phyloP scores from a whole-genome alignment of 2,797 vertebrate genomes.

The Centropyge bicolor region DNA sequence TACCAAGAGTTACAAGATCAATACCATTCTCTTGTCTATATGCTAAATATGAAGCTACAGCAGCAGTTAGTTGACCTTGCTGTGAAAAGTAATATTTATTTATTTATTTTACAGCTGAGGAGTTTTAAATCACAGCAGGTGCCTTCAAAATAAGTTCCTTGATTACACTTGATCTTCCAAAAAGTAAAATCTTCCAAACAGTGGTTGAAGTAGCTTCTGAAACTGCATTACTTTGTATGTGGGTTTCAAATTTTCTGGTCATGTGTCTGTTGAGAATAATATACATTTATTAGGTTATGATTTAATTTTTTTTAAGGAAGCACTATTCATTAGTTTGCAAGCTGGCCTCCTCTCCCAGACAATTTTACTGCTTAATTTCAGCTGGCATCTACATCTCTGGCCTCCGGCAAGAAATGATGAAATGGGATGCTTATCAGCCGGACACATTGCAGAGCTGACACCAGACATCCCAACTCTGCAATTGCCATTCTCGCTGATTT shows the following conservation, averaged over 20 bases:
- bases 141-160: background rate
- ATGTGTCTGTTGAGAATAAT: background rate
- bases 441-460: slow-evolving; percentile 49
- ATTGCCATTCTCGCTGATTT: slow-evolving; percentile 50
- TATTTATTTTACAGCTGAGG: background rate
- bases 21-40: background rate
- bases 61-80: background rate
- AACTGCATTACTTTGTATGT: background rate
- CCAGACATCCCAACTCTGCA: slow-evolving; percentile 48
- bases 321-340: slow-evolving; percentile 40
- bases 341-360: slow-evolving; percentile 30
- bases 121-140: background rate
- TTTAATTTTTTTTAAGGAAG: background rate
- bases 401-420: slow-evolving; percentile 42
- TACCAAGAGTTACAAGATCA: background rate
- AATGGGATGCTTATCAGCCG: slow-evolving; percentile 62
- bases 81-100: too few relatives aligned
- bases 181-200: background rate
- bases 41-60: background rate
- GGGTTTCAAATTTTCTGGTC: too few relatives aligned
- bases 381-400: slow-evolving; percentile 43
- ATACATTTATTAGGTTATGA: background rate
- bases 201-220: background rate
- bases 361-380: slow-evolving; percentile 52
- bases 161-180: background rate